phyloP scores from a whole-genome alignment of 2,113 vertebrate species.

The Cettia cetti region DNA sequence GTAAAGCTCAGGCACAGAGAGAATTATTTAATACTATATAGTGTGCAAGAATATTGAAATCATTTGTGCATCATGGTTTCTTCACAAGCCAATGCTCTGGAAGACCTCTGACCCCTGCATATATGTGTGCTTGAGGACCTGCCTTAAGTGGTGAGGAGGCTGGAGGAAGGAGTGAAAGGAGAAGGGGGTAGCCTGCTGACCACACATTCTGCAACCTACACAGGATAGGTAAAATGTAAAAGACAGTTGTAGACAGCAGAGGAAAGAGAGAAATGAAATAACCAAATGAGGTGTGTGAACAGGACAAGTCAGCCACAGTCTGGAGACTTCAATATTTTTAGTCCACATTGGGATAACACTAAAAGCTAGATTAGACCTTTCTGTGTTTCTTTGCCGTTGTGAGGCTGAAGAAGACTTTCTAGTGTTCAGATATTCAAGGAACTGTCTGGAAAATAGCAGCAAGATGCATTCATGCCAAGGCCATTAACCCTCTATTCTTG shows the following conservation, averaged over 20 bases:
- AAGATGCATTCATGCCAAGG: slow-evolving; percentile 46
- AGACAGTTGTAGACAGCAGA: neutral
- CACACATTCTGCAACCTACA: neutral
- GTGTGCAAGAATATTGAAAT: neutral
- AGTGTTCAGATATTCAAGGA: slow-evolving; percentile 19
- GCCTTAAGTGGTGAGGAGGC: neutral
- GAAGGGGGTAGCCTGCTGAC: neutral
- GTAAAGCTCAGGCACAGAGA: neutral
- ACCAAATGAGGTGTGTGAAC: neutral
- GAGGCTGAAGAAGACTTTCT: neutral
- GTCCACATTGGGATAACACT: neutral
- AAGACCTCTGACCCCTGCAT: neutral
- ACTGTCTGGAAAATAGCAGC: slow-evolving; percentile 39
- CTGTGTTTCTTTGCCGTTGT: neutral
- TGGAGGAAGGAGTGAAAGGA: neutral
- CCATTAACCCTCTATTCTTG: slow-evolving; percentile 58
- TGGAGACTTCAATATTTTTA: neutral
- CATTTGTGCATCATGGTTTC: neutral
- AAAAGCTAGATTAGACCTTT: neutral
- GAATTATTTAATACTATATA: neutral
- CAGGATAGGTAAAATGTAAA: neutral
- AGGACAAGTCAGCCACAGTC: neutral
- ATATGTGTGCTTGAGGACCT: neutral
- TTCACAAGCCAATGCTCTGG: neutral
- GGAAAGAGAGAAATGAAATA: neutral